phyloP scores from a whole-genome alignment of 2,113 vertebrate species.

The Nanorana parkeri region DNA sequence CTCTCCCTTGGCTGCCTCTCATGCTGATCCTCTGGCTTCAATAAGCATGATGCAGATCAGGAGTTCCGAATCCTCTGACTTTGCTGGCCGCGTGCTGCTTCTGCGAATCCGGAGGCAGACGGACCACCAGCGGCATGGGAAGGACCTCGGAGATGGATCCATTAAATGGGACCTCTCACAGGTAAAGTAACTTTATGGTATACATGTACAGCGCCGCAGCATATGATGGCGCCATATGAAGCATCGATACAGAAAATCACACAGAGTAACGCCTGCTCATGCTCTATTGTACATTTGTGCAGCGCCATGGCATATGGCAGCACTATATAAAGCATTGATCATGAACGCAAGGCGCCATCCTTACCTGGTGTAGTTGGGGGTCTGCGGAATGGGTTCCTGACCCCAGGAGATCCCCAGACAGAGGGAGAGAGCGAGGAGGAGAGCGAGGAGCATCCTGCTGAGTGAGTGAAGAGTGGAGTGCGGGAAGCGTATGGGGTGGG shows the following conservation, averaged over 20 bases:
- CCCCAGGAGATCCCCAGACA: slow-evolving; percentile 36
- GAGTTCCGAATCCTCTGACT: no score
- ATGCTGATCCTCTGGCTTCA: no score
- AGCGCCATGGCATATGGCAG: no score
- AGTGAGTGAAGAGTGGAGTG: not conserved
- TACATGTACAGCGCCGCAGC: not conserved
- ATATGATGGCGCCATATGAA: not conserved
- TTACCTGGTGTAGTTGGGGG: slow-evolving; percentile 44
- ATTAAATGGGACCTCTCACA: no score
- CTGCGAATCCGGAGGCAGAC: no score
- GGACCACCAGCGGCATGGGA: no score
- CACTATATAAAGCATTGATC: no score
- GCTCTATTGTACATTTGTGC: not conserved
- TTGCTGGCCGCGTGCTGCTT: no score
- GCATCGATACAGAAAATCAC: not conserved
- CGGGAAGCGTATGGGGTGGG: not conserved
- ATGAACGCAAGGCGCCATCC: not conserved
- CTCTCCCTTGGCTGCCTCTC: no score
- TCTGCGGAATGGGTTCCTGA: not conserved
- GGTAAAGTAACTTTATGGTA: not conserved
- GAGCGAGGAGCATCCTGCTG: not conserved
- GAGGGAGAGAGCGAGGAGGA: slow-evolving; percentile 29
- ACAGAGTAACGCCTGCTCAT: not conserved
- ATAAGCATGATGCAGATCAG: no score
- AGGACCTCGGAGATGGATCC: no score